Percentiles rank a stretch among this genome's conserved stretches.
Evolutionary conservation across 2,797 vertebrate genomes (phyloP).

Genomic region (Lemur catta): DNA sequence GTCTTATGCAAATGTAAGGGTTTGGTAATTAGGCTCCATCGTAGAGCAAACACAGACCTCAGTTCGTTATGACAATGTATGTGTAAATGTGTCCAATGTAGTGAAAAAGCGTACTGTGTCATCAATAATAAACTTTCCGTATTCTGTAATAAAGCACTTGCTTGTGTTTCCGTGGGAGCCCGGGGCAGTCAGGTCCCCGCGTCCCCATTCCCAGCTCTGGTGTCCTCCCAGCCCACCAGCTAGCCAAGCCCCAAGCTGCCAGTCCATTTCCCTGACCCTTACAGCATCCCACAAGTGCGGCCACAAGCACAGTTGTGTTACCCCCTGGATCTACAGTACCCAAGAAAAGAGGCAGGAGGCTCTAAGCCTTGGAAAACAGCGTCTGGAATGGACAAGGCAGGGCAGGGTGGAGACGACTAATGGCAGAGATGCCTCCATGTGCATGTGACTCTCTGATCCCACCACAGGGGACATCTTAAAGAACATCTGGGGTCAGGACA

Average conservation of each 20-base stretch:
- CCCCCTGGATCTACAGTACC: not conserved
- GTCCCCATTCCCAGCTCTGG: not conserved
- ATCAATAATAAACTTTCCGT: not conserved
- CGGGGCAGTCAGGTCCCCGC: not conserved
- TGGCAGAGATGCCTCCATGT: accelerated
- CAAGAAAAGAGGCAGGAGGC: not conserved
- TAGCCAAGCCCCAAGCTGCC: not conserved
- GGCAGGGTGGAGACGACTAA: accelerated
- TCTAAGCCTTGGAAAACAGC: not conserved
- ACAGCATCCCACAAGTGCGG: not conserved
- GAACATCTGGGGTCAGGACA: accelerated
- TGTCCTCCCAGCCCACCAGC: not conserved
- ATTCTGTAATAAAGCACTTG: not conserved
- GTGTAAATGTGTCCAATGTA: not conserved
- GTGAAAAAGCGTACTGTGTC: not conserved
- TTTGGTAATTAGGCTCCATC: not conserved
- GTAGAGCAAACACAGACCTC: not conserved
- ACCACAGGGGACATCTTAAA: accelerated
- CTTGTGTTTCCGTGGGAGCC: not conserved
- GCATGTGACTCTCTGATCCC: accelerated
- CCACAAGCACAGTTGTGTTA: accelerated
- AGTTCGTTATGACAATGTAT: not conserved
- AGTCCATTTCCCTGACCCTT: not conserved
- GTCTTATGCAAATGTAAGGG: not conserved
- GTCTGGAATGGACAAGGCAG: not conserved